A percentile compares a stretch with the other conserved stretches of the same genome.
Conservation (phyloP, 2,797 vertebrate species). For the Smutsia temminckii region DNA sequence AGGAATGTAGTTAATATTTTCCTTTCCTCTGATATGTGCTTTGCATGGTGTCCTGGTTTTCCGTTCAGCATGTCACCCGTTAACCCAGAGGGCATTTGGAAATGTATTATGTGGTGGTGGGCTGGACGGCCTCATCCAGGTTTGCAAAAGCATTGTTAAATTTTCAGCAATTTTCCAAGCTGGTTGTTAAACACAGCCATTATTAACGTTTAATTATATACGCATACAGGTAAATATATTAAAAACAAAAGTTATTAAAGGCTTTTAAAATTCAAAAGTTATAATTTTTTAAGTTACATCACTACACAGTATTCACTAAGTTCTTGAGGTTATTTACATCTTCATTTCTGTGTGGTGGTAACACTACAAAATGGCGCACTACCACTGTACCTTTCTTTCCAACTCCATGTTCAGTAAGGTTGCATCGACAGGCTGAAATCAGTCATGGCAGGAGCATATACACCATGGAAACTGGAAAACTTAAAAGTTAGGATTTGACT, state of each 20-base stretch:
- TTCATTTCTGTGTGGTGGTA: background rate
- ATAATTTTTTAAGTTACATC: conserved; percentile 18
- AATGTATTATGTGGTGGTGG: background rate
- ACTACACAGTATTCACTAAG: background rate
- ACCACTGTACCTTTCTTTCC: background rate
- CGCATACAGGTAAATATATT: background rate
- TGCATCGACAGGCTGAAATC: background rate
- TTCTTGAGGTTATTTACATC: background rate
- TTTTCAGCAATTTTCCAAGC: conserved; percentile 29
- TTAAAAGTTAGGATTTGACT: background rate
- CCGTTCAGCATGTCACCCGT: background rate
- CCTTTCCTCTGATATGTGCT: background rate
- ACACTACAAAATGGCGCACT: background rate
- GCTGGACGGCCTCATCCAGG: background rate
- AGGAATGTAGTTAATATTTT: background rate
- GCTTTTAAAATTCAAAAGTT: conserved; percentile 16
- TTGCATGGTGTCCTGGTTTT: background rate
- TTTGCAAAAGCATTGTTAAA: conserved; percentile 14
- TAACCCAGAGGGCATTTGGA: background rate
- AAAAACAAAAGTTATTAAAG: conserved; percentile 3
- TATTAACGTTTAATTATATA: conserved; percentile 43
- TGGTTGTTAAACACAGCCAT: background rate
- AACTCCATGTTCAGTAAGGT: background rate
- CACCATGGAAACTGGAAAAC: background rate
- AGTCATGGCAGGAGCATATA: background rate